Base-by-base conservation (phyloP, 2,888 invertebrate genomes). In the Gymnocheta viridis region DNA sequence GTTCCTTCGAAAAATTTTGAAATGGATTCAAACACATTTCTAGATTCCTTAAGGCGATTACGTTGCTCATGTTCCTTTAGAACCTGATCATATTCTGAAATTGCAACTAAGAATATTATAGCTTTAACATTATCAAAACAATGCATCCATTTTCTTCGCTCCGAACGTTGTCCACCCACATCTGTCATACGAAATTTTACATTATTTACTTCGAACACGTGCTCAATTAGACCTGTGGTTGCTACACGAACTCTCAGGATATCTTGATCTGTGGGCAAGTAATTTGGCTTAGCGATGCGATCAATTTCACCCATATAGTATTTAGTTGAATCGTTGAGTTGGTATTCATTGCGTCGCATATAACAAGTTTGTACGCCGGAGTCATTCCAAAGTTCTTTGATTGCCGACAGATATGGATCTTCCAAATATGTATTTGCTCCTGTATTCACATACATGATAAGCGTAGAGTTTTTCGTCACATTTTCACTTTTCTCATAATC, bases 41-140 rank as follows among this genome's bases (percentile, higher is more conserved):
- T 98, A 88, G 98, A 98, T 94, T 99, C 99, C 92, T 98, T 98
- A 98, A 99, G 98, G 93, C 99, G 98, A 94, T 99, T 99, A 98
- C 97, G 93, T 54, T 94, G 94, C 92, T 98, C 98, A 87, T 98
- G 98, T 94, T 99, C 98, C 93, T 98, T 98, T 92, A 99, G 95
- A 94, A 98, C 96, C 95, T 97, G 96, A 95, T 97, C 96, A 93
- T 97, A 97, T 95, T 97, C 96, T 94, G 98, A 98, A 94, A 84
- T 78, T 92, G 98, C 98, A 94, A 98, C 98, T 94, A 99, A 95
- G 94, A 99, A 99, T 95, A 99, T 98, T 94, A 99, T 98, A 92
- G 98, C 81, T 12, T 64, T 83, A 9, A 80, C 77, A 22, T 77
- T 69, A 41, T 78, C 80, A 14, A 85, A 85, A 14, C 77, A 77